Evolutionary conservation across 2,797 vertebrate species (phyloP).

Genomic region (Silurus aristotelis): DNA sequence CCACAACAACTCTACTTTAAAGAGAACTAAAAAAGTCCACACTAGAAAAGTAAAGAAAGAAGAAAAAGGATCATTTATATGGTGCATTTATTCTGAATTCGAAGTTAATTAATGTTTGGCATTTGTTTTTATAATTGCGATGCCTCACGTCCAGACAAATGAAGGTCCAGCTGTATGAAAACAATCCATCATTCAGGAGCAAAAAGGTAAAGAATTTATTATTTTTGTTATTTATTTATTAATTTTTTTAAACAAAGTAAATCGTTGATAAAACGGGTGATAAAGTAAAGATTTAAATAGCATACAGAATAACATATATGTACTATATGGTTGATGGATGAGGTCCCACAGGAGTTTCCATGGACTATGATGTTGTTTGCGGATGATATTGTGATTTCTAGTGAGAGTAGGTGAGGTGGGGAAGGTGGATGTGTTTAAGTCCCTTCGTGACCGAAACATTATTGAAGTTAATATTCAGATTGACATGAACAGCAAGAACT

Average conservation of each 20-base stretch:
- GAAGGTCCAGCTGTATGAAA: neutral
- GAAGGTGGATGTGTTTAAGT: too few relatives aligned
- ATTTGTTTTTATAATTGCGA: slow-evolving; percentile 8
- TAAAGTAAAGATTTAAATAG: neutral
- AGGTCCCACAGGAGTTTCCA: too few relatives aligned
- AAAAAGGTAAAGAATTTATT: neutral
- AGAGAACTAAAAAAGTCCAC: neutral
- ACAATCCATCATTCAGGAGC: neutral
- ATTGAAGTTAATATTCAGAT: too few relatives aligned
- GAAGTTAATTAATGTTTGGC: neutral
- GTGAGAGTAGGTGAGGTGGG: too few relatives aligned
- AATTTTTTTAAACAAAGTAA: too few relatives aligned
- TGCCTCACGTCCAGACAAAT: neutral
- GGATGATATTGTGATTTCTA: too few relatives aligned
- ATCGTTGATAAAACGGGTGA: neutral
- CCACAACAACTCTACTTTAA: neutral
- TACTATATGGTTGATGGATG: too few relatives aligned
- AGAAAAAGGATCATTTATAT: neutral
- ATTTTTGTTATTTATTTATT: neutral
- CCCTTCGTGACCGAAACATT: too few relatives aligned
- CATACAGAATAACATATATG: too few relatives aligned
- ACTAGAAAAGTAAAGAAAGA: too few relatives aligned
- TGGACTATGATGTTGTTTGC: too few relatives aligned
- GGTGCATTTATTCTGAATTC: neutral
- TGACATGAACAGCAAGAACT: too few relatives aligned